phyloP scores from a whole-genome alignment of 2,797 vertebrate genomes.

The Enteromius fasciolatus region DNA sequence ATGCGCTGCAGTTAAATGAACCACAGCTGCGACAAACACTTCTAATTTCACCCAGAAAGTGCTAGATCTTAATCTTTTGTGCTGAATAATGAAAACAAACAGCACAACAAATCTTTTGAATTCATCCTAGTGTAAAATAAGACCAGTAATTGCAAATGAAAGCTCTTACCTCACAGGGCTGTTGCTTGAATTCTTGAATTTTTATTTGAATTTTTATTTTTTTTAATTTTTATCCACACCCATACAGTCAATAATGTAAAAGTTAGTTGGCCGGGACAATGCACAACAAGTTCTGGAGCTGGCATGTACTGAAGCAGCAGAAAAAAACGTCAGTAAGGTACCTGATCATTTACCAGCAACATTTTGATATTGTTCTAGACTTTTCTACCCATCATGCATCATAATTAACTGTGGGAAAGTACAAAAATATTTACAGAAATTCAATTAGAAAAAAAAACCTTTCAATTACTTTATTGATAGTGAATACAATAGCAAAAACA shows the following conservation, averaged over 20 bases:
- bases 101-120: slow-evolving; percentile 25
- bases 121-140: slow-evolving; percentile 13
- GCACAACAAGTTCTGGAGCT: not conserved
- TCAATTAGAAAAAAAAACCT: not conserved
- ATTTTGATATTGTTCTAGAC: slow-evolving; percentile 17
- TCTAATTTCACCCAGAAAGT: slow-evolving; percentile 13
- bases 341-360: slow-evolving; percentile 8
- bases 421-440: slow-evolving; percentile 4
- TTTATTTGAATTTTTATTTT: too few relatives aligned
- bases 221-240: too few relatives aligned
- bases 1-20: slow-evolving; percentile 18
- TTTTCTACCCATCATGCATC: slow-evolving; percentile 23
- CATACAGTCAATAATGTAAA: not conserved
- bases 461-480: not conserved
- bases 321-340: slow-evolving; percentile 4
- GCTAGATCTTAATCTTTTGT: slow-evolving; percentile 25
- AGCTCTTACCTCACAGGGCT: not conserved
- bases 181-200: not conserved
- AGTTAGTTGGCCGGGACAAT: not conserved
- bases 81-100: slow-evolving; percentile 40
- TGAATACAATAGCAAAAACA: too few relatives aligned
- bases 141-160: not conserved
- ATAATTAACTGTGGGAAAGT: slow-evolving; percentile 30
- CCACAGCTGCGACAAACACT: slow-evolving; percentile 38
- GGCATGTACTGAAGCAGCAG: not conserved